Evolutionary conservation across 2,797 vertebrate genomes (phyloP), one percentile per base, ranked within the genome.

Genomic region (Spinus olivaceus): DNA sequence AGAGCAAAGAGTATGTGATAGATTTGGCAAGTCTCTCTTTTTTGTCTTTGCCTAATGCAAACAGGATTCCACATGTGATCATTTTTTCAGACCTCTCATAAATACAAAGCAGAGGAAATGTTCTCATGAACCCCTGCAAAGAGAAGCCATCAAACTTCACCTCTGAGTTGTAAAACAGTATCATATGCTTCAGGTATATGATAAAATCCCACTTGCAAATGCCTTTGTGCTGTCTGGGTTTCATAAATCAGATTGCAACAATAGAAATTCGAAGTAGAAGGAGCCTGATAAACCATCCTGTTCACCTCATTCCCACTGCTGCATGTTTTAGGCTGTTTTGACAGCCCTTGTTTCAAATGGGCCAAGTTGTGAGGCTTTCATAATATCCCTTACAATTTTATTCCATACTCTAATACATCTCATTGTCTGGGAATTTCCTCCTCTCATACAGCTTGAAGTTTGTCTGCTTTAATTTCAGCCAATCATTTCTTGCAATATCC

Each of bases 371-470:
- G 5, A 94, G 46, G 56, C 60, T 86, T 74, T 87, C 54, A 71
- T 59, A 77, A 50, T 63, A 94, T 66, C 65, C 27, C 22, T 88
- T 86, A 50, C 64, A 69, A 64, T 79, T 86, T 90, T 88, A 90
- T 95, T 93, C 78, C 83, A 60, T 63, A 88, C 49, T 83, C 94
- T 84, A 91, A 94, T 78, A 89, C 39, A 54, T 64, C 73, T 92
- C 88, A 94, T 77, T 90, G 87, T 94, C 91, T 92, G 77, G 67
- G 90, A 94, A 97, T 96, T 96, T 91, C 42, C 16, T 87, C 19
- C 44, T 65, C 49, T 66, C 27, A 2, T 90, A 81, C 73, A 86
- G 53, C 60, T 64, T 91, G 33, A 92, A 92, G 88, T 94, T 94
- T 28, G 10, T 73, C 85, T 94, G 59, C 82, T 85, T 94, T 94